Percentiles rank a stretch among this genome's conserved stretches.
Evolutionary conservation across 2,888 invertebrate species (phyloP).

Genomic region (Melanotus villosus): DNA sequence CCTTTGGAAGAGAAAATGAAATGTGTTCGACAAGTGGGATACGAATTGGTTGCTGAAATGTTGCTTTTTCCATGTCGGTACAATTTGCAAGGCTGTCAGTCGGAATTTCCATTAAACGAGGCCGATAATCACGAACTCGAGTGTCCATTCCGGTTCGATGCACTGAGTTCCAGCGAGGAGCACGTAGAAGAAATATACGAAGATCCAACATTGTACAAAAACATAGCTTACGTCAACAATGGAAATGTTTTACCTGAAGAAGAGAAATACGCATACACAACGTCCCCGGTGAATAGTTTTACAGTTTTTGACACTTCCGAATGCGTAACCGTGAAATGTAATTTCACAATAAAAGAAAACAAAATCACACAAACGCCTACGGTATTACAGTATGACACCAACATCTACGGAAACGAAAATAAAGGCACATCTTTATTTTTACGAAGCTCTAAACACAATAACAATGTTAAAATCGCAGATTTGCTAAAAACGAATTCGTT

Average conservation of each 20-base stretch:
- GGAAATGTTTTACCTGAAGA: constrained; percentile 11
- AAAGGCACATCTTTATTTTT: constrained; percentile 24
- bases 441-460: background rate
- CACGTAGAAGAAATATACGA: constrained; percentile 24
- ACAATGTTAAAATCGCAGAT: background rate
- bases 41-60: constrained; percentile 56
- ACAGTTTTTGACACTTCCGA: constrained; percentile 6
- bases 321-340: constrained; percentile 24
- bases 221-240: constrained; percentile 10
- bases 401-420: constrained; percentile 48
- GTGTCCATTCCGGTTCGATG: constrained; percentile 54
- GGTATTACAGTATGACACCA: constrained; percentile 44
- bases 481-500: background rate
- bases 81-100: constrained; percentile 54
- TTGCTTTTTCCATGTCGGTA: constrained; percentile 59
- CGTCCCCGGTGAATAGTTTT: constrained; percentile 1
- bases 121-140: constrained; percentile 56
- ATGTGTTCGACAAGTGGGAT: constrained; percentile 56
- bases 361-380: constrained; percentile 35
- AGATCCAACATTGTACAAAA: constrained; percentile 13
- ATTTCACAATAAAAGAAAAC: constrained; percentile 47
- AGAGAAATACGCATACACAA: constrained; percentile 5
- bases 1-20: constrained; percentile 54
- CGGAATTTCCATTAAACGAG: constrained; percentile 53
- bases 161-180: constrained; percentile 39